Base-by-base conservation (phyloP, 2,113 vertebrate species). In the Oryzias javanicus region DNA sequence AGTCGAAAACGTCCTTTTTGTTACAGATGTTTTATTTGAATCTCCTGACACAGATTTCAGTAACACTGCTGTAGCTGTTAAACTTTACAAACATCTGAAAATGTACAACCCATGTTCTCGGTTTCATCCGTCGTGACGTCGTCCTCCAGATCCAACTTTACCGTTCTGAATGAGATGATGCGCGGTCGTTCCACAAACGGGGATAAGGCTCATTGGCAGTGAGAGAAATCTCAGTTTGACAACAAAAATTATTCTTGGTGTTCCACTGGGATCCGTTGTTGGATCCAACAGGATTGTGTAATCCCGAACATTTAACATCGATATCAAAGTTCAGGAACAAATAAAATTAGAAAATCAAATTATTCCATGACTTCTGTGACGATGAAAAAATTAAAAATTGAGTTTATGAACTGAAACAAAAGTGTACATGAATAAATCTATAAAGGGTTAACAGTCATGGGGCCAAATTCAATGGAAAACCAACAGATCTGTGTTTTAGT, bases 21-120 rank as follows among this genome's bases (percentile, higher is more conserved):
- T 61, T 76, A 80, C 76, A 78, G 79, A 78, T 75, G 68, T 70
- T 82, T 86, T 80, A 78, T 86, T 86, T 61, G 70, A 56, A 70
- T 80, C 74, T 78, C 66, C 73, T 74, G 64, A 86, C 81, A 86
- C 77, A 80, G 24, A 78, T 76, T 84, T 78, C 62, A 80, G 60
- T 63, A 79, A 80, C 74, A 73, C 68, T 51, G 74, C 68, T 57
- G 72, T 52, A 67, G 73, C 64, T 63, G 64, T 79, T 72, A 57
- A 67, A 70, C n/a, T 73, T 76, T 68, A 84, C 81, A 67, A 73
- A 80, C 65, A 76, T 73, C 79, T 64, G 71, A 72, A 69, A 69
- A 74, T 76, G 60, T 74, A 83, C 72, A 82, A 49, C 65, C 17
- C 35, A 27, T 10, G 61, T 58, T 50, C 13, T 2, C 29, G 6